Base-by-base conservation (phyloP, 2,113 vertebrate species). In the Paracanthobrama guichenoti region DNA sequence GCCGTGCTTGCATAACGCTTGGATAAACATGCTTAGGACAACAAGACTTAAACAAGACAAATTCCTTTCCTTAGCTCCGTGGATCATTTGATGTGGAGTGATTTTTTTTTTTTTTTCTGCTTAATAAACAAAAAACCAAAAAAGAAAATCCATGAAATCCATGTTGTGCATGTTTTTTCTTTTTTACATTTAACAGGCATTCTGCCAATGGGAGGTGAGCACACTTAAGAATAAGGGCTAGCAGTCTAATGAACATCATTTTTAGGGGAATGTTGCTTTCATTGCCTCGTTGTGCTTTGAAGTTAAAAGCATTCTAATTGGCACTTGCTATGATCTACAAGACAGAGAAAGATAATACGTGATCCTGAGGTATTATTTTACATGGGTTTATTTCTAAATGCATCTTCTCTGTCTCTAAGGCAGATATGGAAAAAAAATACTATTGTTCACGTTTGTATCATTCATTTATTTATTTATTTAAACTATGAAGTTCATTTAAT, bases 291-390 rank as follows among this genome's bases (percentile, higher is more conserved):
- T 86, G 64, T 84, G 72, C 71, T 84, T 84, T 84, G 77, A 83
- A 80, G 87, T 75, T 86, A 83, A 85, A 88, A 86, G 84, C 82
- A 83, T 86, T 87, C 81, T 88, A 86, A 88, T 90, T 82, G 73
- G 79, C 83, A 82, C 79, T 87, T 81, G 57, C 76, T 44, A 66
- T 14, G 39, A 88, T 74, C 76, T 55, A 69, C 75, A 69, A 31
- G 31, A 86, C 26, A 18, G 28, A 62, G 64, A 79, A 69, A 75
- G 67, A 64, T 67, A 73, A 77, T 75, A 59, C 79, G 73, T 57
- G 72, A 80, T 83, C 48, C 81, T 62, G 50, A 85, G 67, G 62
- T 31, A 72, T 69, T 77, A 84, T 75, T 87, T 86, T 62, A 59
- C 55, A 82, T 35, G 42, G 64, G 44, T 83, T 84, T 87, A 71